These are phyloP conservation scores for Garrulus glandarius DNA, from an alignment of 2,797 vertebrate species.

Conservation along the genomic window DNA sequence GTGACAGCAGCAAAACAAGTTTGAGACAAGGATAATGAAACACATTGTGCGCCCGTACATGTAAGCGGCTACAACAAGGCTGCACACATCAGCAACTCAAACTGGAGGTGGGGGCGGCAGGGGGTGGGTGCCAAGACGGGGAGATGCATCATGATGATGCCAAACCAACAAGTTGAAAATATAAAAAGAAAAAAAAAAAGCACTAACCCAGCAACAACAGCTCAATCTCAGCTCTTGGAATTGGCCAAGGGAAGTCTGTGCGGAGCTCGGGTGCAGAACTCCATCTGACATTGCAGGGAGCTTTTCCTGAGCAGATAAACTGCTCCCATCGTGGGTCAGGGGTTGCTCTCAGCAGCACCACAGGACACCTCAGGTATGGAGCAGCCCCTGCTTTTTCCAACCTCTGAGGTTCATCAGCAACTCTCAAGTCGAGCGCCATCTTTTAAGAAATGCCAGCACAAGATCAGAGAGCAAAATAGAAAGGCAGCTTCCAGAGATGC, in stretches of 20 bases:
- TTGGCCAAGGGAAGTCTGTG: background rate
- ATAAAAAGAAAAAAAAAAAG: background rate
- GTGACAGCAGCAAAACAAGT: conserved; percentile 71
- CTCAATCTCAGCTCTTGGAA: background rate
- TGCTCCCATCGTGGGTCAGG: rapidly evolving
- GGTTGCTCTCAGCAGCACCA: background rate
- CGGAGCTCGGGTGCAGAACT: background rate
- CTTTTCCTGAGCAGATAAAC: background rate
- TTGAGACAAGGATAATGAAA: conserved; percentile 68
- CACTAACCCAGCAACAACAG: background rate
- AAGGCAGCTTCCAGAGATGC: background rate
- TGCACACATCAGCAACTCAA: background rate
- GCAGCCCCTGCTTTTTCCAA: background rate
- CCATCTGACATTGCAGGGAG: rapidly evolving
- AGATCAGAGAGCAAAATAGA: background rate
- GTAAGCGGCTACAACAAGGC: background rate
- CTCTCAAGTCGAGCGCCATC: background rate
- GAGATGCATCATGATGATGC: background rate
- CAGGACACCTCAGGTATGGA: background rate
- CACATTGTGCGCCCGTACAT: conserved; percentile 24
- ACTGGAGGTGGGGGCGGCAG: background rate
- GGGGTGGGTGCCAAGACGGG: background rate
- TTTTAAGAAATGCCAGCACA: background rate
- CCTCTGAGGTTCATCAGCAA: background rate
- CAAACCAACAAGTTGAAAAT: background rate